Percentiles rank a stretch among this genome's conserved stretches.
Conservation (phyloP, 2,113 vertebrate species). For the Phodopus roborovskii region DNA sequence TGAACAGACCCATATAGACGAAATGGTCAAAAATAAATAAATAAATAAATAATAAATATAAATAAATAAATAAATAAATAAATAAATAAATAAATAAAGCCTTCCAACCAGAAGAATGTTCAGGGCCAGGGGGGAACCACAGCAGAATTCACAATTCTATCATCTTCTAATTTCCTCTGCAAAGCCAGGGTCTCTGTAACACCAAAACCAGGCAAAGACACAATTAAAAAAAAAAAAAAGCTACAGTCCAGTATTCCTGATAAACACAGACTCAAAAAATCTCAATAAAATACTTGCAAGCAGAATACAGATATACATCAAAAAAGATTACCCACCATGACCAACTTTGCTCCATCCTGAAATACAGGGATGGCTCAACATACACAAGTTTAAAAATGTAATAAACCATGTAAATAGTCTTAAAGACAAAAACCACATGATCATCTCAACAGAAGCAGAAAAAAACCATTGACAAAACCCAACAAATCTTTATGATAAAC, state of each 20-base stretch:
- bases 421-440: neutral
- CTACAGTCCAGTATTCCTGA: neutral
- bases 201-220: neutral
- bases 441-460: neutral
- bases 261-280: neutral
- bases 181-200: neutral
- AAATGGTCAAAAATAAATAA: neutral
- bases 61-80: too few relatives aligned
- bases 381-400: neutral
- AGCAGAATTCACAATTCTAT: neutral
- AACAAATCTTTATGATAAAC: neutral
- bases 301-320: neutral
- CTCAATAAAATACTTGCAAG: neutral
- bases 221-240: neutral
- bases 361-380: neutral
- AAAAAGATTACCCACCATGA: neutral
- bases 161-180: neutral
- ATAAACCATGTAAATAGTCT: neutral
- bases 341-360: neutral
- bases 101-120: neutral
- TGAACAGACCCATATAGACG: neutral
- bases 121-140: too few relatives aligned
- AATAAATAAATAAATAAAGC: too few relatives aligned
- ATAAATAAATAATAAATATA: neutral
- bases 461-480: neutral